Evolutionary conservation across 2,113 vertebrate species (phyloP).

Genomic region (human (Homo sapiens)): DNA sequence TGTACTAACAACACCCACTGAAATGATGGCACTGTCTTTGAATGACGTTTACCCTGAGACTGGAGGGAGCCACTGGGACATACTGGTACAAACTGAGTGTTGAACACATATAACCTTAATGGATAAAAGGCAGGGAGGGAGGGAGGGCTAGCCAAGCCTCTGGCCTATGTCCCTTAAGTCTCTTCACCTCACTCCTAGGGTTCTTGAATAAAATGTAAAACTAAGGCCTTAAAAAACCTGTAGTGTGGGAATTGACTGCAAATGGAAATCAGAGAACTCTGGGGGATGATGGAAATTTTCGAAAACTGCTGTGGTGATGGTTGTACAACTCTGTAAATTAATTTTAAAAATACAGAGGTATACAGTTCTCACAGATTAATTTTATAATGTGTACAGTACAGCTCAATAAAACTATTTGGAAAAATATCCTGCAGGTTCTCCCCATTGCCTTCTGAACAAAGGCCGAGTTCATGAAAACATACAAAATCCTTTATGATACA

Average conservation of each 20-base stretch:
- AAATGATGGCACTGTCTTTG: not conserved
- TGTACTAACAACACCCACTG: not conserved
- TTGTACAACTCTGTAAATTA: not conserved
- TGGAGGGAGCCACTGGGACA: not conserved
- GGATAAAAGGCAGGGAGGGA: not conserved
- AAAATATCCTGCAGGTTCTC: not conserved
- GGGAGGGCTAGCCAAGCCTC: not conserved
- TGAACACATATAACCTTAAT: not conserved
- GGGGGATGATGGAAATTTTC: not conserved
- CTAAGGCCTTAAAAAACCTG: not conserved
- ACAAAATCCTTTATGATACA: not conserved
- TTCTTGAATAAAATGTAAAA: not conserved
- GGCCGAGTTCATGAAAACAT: not conserved
- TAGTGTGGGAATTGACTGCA: not conserved
- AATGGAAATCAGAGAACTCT: not conserved
- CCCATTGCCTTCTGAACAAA: not conserved
- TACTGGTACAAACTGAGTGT: not conserved
- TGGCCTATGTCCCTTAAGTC: not conserved
- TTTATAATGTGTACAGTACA: not conserved
- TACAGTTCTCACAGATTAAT: not conserved
- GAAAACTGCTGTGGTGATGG: not conserved
- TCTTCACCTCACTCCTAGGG: not conserved
- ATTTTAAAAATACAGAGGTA: not conserved
- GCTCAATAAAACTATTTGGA: not conserved
- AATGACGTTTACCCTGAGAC: not conserved